phyloP scores from a whole-genome alignment of 2,113 vertebrate species.

The Camelus dromedarius region DNA sequence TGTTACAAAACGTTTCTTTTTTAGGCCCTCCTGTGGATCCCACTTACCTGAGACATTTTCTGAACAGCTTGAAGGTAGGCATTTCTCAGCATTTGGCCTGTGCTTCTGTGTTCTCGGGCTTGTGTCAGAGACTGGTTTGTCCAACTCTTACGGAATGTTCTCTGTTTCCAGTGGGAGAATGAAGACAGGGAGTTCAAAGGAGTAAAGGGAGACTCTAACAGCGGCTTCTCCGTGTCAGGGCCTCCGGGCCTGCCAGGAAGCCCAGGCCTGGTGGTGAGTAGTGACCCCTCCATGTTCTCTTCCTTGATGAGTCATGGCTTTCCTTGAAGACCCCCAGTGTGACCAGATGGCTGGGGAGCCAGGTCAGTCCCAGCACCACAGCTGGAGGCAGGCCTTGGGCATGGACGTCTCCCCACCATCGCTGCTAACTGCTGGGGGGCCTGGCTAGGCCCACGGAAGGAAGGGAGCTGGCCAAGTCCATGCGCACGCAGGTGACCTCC shows the following conservation, averaged over 20 bases:
- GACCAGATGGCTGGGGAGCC: not conserved
- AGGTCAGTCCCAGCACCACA: not conserved
- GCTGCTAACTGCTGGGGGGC: not conserved
- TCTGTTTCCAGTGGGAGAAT: conserved; percentile 88
- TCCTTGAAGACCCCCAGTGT: not conserved
- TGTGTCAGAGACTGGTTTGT: not conserved
- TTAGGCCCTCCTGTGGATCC: conserved; percentile 87
- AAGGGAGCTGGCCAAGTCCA: not conserved
- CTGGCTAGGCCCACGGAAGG: not conserved
- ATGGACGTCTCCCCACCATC: fast-evolving
- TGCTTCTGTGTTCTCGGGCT: not conserved
- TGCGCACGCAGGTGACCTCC: not conserved
- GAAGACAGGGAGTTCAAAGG: conserved; percentile 90
- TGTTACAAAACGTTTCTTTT: conserved; percentile 74
- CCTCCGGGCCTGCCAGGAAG: conserved; percentile 90
- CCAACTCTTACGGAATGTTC: not conserved
- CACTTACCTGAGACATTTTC: conserved; percentile 86
- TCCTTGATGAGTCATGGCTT: not conserved
- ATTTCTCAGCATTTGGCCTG: conserved; percentile 26
- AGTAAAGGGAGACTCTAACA: conserved; percentile 90
- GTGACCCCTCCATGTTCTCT: not conserved
- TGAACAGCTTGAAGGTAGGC: conserved; percentile 87
- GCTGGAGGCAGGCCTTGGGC: not conserved
- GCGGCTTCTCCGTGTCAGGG: conserved; percentile 85
- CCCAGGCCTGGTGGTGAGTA: conserved; percentile 91